Percentiles rank a stretch among this genome's conserved stretches.
phyloP scores from a whole-genome alignment of 2,113 vertebrate species.

The Neogobius melanostomus region DNA sequence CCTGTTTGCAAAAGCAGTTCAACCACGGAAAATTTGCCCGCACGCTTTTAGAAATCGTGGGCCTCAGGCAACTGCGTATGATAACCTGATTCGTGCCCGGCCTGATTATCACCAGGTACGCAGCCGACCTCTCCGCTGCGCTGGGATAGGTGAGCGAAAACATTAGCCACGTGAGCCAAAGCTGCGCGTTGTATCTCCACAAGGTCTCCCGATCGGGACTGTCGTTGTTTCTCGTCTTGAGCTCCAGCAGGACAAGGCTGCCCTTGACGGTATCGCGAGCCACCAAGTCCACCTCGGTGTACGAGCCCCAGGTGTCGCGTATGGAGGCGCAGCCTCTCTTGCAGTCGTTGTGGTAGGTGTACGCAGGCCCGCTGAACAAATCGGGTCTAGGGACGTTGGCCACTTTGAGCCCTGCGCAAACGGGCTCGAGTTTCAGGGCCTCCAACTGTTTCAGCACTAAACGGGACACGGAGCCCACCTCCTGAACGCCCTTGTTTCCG shows the following conservation, averaged over 20 bases:
- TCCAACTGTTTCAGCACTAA: not conserved
- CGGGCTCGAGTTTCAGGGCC: not conserved
- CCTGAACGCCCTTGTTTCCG: rapidly evolving
- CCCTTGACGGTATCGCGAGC: not conserved
- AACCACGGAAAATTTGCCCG: slow-evolving; percentile 2
- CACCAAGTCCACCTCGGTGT: slow-evolving; percentile 11
- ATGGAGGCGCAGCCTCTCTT: not conserved
- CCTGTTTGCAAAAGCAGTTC: slow-evolving; percentile 6
- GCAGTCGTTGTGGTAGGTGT: slow-evolving; percentile 19
- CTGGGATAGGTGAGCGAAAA: slow-evolving; percentile 35
- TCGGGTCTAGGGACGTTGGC: not conserved
- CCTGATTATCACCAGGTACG: slow-evolving; percentile 17
- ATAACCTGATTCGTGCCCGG: not conserved
- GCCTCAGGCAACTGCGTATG: not conserved
- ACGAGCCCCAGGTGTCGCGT: not conserved
- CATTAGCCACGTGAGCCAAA: slow-evolving; percentile 26
- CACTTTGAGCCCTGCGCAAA: slow-evolving; percentile 2
- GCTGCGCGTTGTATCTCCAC: slow-evolving; percentile 14
- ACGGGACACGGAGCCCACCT: not conserved
- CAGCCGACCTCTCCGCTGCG: not conserved
- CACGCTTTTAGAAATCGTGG: not conserved
- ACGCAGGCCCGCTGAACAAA: rapidly evolving
- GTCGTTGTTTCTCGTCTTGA: slow-evolving; percentile 9
- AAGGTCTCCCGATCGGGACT: not conserved
- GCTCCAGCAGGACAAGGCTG: not conserved